Percentiles rank a stretch among this genome's conserved stretches.
phyloP scores from a whole-genome alignment of 2,113 vertebrate species.

The Pseudopipra pipra region DNA sequence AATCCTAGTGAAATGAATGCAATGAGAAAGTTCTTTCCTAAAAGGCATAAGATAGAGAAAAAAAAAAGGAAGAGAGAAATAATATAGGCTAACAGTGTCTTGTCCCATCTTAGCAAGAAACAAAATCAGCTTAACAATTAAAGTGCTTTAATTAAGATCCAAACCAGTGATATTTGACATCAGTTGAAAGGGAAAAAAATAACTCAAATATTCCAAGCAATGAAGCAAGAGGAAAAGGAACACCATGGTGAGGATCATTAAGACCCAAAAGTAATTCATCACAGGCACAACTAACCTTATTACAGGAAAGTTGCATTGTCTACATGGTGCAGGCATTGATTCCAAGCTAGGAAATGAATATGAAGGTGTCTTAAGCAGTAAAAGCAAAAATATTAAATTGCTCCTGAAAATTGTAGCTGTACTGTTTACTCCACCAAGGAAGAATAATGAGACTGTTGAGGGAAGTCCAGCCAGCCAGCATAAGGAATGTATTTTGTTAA shows the following conservation, averaged over 20 bases:
- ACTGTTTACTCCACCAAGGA: neutral
- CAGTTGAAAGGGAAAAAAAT: neutral
- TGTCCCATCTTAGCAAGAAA: neutral
- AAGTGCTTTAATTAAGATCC: slow-evolving; percentile 11
- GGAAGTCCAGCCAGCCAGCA: neutral
- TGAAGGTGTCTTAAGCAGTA: neutral
- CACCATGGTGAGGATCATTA: slow-evolving; percentile 8
- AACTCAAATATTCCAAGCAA: neutral
- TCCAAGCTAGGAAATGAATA: slow-evolving; percentile 3
- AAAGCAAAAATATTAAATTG: neutral
- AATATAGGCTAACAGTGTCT: neutral
- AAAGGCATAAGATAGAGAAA: neutral
- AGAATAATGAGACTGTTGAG: slow-evolving; percentile 7
- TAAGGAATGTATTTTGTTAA: neutral
- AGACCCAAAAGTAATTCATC: slow-evolving; percentile 18
- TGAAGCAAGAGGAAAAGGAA: slow-evolving; percentile 33
- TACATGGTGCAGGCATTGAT: neutral
- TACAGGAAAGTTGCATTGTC: neutral
- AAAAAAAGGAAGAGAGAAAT: neutral
- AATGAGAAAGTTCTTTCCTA: neutral
- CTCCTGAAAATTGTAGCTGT: neutral
- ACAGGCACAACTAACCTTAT: neutral
- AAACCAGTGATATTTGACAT: neutral
- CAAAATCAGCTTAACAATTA: neutral
- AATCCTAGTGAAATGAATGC: neutral